These are phyloP conservation scores for Gallirallus australis DNA, from an alignment of 2,797 vertebrate genomes.

Conservation along the genomic window DNA sequence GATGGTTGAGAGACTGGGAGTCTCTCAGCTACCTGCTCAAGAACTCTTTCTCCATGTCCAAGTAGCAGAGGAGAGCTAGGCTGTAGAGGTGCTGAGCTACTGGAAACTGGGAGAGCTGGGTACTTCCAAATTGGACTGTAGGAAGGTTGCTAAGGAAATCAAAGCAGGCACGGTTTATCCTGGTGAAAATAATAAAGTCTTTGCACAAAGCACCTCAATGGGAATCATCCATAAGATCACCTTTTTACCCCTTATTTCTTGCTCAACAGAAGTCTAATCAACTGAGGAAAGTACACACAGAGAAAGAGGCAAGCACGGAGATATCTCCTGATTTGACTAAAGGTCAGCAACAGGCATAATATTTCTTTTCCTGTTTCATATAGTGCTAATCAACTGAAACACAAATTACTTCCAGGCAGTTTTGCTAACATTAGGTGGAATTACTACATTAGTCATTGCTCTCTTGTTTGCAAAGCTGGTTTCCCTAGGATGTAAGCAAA, in stretches of 20 bases:
- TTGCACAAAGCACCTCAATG: background rate
- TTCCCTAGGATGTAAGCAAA: background rate
- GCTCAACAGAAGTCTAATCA: background rate
- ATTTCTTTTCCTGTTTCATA: background rate
- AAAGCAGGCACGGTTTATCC: background rate
- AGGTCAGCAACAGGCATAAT: background rate
- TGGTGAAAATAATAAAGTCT: background rate
- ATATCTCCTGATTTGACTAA: background rate
- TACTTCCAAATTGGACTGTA: background rate
- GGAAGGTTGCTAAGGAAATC: background rate
- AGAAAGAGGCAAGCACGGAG: background rate
- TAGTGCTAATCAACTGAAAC: background rate
- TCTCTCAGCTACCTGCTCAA: background rate
- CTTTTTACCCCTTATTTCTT: background rate
- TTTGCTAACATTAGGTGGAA: background rate
- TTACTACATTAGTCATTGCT: background rate
- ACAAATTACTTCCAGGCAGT: background rate
- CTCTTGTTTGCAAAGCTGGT: background rate
- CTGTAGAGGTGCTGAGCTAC: background rate
- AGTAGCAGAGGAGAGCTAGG: background rate
- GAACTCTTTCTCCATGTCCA: rapidly evolving
- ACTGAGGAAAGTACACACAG: background rate
- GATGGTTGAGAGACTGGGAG: rapidly evolving
- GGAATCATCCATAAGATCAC: background rate
- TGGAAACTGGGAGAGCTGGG: background rate